Evolutionary conservation across 1,140 invertebrate genomes (phyloP).

Genomic region (Campoletis sonorensis): DNA sequence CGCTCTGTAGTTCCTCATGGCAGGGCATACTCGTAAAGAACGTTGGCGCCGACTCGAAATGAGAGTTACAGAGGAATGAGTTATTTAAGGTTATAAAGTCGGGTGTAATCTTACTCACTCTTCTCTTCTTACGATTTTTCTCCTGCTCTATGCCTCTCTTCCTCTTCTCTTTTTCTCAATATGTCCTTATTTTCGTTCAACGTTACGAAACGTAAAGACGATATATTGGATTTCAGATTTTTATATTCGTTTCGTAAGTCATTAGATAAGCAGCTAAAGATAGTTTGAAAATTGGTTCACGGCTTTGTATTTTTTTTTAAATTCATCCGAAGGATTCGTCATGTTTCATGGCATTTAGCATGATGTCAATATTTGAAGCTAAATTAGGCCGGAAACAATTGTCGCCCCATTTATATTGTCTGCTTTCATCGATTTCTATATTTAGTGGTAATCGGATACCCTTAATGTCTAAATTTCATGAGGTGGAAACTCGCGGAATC

Average conservation of each 20-base stretch:
- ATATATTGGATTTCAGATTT: no score
- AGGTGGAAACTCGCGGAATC: constrained; percentile 14
- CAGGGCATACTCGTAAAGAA: constrained; percentile 68
- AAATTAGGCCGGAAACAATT: background rate
- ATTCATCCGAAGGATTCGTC: no score
- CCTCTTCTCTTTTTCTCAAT: constrained; percentile 47
- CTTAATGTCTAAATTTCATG: constrained; percentile 34
- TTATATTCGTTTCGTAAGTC: no score
- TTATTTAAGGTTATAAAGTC: constrained; percentile 65
- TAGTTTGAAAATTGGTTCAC: background rate
- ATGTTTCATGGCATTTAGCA: no score
- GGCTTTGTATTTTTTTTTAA: no score
- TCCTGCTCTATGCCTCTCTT: constrained; percentile 48
- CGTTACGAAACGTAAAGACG: no score
- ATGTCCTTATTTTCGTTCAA: no score
- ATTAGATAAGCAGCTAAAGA: no score
- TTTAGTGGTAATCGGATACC: background rate
- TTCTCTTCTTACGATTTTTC: constrained; percentile 37
- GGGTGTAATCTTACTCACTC: constrained; percentile 44
- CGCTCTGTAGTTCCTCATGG: constrained; percentile 18
- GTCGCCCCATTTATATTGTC: background rate
- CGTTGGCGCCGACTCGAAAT: constrained; percentile 67
- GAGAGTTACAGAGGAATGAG: constrained; percentile 68
- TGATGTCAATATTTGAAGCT: background rate
- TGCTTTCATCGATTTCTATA: background rate